These are phyloP conservation scores for Meriones unguiculatus DNA, from an alignment of 2,113 vertebrate genomes.

Conservation along the genomic window DNA sequence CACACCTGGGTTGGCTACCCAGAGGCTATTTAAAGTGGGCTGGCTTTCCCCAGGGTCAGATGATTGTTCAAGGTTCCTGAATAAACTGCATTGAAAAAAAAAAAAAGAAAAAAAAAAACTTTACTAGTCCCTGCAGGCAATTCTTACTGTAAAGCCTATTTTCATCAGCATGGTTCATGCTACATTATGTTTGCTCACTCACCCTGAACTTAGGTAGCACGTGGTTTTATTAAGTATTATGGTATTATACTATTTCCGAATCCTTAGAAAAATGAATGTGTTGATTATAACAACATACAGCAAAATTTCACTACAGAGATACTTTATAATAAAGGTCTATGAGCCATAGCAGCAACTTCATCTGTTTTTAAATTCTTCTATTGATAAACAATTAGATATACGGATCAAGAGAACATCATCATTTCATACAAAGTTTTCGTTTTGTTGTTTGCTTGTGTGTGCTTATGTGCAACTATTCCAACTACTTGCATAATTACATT, in stretches of 20 bases:
- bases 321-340: constrained; percentile 29
- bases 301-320: background rate
- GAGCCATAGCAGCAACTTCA: constrained; percentile 20
- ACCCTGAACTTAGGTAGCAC: constrained; percentile 28
- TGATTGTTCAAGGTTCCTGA: too few species aligned
- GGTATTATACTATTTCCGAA: background rate
- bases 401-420: background rate
- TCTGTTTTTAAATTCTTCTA: constrained; percentile 29
- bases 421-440: background rate
- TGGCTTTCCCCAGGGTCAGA: too few species aligned
- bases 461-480: background rate
- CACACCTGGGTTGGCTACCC: too few species aligned
- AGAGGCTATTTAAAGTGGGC: too few species aligned
- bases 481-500: background rate
- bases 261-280: background rate
- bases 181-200: background rate
- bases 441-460: background rate
- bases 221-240: constrained; percentile 22
- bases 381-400: background rate
- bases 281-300: background rate
- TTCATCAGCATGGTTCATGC: constrained; percentile 15
- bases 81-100: too few species aligned
- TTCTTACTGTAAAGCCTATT: background rate
- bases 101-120: background rate
- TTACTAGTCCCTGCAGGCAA: background rate